Conservation (phyloP, 2,797 vertebrate species). For the Lagodon rhomboides region DNA sequence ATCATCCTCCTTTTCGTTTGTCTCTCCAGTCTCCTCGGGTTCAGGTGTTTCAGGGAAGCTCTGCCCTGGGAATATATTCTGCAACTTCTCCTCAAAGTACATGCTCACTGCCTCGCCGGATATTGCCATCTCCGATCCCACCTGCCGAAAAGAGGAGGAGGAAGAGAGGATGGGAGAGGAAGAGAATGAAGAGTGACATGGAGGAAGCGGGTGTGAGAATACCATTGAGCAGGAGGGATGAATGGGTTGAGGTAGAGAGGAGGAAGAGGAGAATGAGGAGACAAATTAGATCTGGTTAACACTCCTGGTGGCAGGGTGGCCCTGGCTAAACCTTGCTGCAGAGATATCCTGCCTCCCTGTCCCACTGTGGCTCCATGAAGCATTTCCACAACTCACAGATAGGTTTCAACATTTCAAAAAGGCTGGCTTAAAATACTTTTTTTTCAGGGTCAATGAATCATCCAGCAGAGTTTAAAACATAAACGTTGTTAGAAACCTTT, state of each 20-base stretch:
- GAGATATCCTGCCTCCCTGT: slow-evolving; percentile 66
- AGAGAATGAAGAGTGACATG: slow-evolving; percentile 50
- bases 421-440: slow-evolving; percentile 3
- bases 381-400: slow-evolving; percentile 30
- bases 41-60: slow-evolving; percentile 93
- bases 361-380: slow-evolving; percentile 79
- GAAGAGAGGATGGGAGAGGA: slow-evolving; percentile 16
- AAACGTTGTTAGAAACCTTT: not conserved
- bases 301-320: slow-evolving; percentile 62
- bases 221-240: slow-evolving; percentile 56
- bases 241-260: slow-evolving; percentile 66
- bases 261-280: slow-evolving; percentile 79
- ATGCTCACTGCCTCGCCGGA: slow-evolving; percentile 94
- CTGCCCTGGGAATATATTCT: slow-evolving; percentile 93
- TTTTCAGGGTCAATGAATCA: not conserved
- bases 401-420: not conserved
- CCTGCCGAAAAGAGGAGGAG: slow-evolving; percentile 82
- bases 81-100: slow-evolving; percentile 97
- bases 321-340: slow-evolving; percentile 76
- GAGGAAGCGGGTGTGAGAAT: slow-evolving; percentile 56
- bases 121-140: slow-evolving; percentile 98
- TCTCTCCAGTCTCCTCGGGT: slow-evolving; percentile 86
- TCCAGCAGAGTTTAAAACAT: not conserved
- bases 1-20: slow-evolving; percentile 88
- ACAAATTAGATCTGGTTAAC: slow-evolving; percentile 88